phyloP scores from a whole-genome alignment of 2,888 invertebrate species.

The Ctenicera cuprea region DNA sequence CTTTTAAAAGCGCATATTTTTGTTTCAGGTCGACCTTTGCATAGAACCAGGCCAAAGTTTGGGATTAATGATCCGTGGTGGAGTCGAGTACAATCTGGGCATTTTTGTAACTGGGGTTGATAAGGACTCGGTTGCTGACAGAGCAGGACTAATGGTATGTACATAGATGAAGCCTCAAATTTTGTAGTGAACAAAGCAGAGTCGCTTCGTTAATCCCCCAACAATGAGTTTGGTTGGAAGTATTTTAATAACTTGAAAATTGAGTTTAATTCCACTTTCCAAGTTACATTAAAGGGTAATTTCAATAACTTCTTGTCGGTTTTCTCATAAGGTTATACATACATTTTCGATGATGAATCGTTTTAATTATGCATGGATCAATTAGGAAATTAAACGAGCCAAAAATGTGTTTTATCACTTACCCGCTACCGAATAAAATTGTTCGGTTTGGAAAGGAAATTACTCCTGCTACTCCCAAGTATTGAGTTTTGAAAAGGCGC shows the following conservation, averaged over 20 bases:
- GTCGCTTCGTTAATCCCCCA: constrained; percentile 10
- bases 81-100: constrained; percentile 95
- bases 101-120: constrained; percentile 98
- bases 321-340: background rate
- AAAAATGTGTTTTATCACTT: constrained; percentile 5
- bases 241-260: constrained; percentile 7
- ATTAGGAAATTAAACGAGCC: background rate
- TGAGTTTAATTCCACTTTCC: background rate
- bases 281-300: background rate
- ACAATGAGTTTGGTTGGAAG: constrained; percentile 13
- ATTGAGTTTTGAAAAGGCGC: background rate
- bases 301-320: background rate
- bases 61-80: constrained; percentile 96
- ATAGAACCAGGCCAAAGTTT: constrained; percentile 94
- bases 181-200: constrained; percentile 3
- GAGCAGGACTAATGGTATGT: constrained; percentile 90
- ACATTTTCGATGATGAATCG: background rate
- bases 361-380: background rate
- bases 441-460: background rate
- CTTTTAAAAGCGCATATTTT: background rate
- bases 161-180: constrained; percentile 21
- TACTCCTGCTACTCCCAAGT: background rate
- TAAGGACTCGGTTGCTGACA: constrained; percentile 93
- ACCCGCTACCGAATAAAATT: background rate
- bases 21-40: constrained; percentile 85